Evolutionary conservation across 2,888 invertebrate genomes (phyloP).

Genomic region (Aphidius colemani): DNA sequence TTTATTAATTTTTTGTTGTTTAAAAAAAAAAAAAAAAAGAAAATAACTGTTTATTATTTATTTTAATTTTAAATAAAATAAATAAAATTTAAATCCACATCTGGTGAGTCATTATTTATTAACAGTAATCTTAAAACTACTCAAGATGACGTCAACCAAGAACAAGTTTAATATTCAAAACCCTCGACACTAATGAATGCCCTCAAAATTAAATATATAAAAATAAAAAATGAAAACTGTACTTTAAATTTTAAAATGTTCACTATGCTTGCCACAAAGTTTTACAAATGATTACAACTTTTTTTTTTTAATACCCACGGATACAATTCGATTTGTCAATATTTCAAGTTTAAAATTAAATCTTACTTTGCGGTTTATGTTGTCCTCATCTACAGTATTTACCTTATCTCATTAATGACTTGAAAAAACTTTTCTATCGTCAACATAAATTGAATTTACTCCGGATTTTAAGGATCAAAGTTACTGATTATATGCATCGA

Average conservation of each 20-base stretch:
- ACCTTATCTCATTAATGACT: slow-evolving; percentile 43
- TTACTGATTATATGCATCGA: too few relatives aligned
- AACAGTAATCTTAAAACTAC: too few relatives aligned
- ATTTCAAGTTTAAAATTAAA: slow-evolving; percentile 42
- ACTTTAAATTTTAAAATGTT: too few relatives aligned
- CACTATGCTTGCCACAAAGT: background rate
- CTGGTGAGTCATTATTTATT: too few relatives aligned
- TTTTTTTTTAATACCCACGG: slow-evolving; percentile 20
- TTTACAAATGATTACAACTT: slow-evolving; percentile 37
- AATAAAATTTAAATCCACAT: too few relatives aligned
- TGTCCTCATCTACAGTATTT: slow-evolving; percentile 29
- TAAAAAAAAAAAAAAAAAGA: background rate
- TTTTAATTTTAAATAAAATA: too few relatives aligned
- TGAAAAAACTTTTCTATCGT: slow-evolving; percentile 42
- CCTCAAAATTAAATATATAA: background rate
- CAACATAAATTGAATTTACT: slow-evolving; percentile 38
- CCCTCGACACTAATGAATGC: background rate
- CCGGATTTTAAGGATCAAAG: background rate
- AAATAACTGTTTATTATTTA: too few relatives aligned
- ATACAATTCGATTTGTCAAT: slow-evolving; percentile 43
- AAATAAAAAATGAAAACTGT: too few relatives aligned
- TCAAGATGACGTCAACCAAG: too few relatives aligned
- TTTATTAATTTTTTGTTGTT: background rate
- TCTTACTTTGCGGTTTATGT: slow-evolving; percentile 17
- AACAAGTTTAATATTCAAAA: background rate